Evolutionary conservation across 2,888 invertebrate genomes (phyloP), one percentile per base, ranked within the genome.

Genomic region (Oxyscelio sp.): DNA sequence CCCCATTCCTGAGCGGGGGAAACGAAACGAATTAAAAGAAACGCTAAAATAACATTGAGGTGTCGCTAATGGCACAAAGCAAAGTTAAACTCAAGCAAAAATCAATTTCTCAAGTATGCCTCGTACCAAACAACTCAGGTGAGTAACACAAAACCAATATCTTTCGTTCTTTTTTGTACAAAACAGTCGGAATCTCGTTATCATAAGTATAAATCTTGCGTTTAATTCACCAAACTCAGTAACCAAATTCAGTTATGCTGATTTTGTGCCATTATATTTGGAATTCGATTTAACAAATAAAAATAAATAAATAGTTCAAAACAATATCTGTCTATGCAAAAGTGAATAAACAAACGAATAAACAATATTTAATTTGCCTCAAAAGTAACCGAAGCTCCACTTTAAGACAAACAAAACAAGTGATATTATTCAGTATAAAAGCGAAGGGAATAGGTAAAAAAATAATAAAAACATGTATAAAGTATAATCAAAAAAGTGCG

Each of bases 21-120:
- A 66, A 52, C 22, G 43, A 50, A 74, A 81, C 78, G 66, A 65
- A 80, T 58, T 71, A 73, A 66, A 66, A 31, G 54, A 15, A 34
- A 73, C 82, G 68, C 38, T 27, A 27, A 27, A 27, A 27, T n/a
- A n/a, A 27, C 27, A 6, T 6, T 27, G 4, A 66, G 73, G 80
- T 78, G 70, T 77, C 77, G 38, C 11, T 59, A 83, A 83, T 70
- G 77, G 70, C 54, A 73, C 50, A 59, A 78, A 77, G 17, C 61
- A 85, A 80, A 80, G 68, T 71, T 63, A 83, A 87, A 85, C 34
- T 80, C 85, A 59, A 52, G 24, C 22, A 73, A 80, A 83, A 82
- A 77, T 87, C 88, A 91, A 91, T 92, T 89, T 92, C 89, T 92
- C 92, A 92, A 92, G 92, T 91, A 91, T 89, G 90, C 91, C 90